Conservation (phyloP, 1,140 invertebrate genomes). For the Eufriesea mexicana region DNA sequence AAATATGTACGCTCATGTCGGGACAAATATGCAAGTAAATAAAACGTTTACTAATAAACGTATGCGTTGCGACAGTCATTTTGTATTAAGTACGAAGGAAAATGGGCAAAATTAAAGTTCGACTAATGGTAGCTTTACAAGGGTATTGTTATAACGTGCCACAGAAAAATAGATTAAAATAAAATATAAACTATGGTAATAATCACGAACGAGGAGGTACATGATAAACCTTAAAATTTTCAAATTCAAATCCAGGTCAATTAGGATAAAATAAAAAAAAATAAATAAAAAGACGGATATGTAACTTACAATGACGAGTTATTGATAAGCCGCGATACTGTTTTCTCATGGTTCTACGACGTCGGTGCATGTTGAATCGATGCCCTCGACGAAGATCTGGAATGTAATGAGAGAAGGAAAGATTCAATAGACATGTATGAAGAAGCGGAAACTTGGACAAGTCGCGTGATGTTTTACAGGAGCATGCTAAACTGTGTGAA, state of each 20-base stretch:
- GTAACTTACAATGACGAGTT: constrained; percentile 35
- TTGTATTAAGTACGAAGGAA: background rate
- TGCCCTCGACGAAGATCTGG: constrained; percentile 51
- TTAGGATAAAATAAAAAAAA: constrained; percentile 39
- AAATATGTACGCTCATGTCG: background rate
- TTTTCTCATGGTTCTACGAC: constrained; percentile 37
- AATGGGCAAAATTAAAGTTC: constrained; percentile 43
- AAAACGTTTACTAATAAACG: background rate
- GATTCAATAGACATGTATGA: constrained; percentile 59
- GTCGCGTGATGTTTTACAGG: constrained; percentile 87
- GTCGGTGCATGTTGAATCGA: constrained; percentile 57
- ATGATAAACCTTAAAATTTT: constrained; percentile 23
- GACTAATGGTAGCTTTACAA: constrained; percentile 50
- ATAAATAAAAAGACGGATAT: constrained; percentile 5
- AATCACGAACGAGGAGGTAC: background rate
- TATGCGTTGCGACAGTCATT: background rate
- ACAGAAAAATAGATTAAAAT: background rate
- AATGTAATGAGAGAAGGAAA: constrained; percentile 46
- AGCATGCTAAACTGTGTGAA: constrained; percentile 94
- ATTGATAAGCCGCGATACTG: constrained; percentile 35
- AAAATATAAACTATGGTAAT: background rate
- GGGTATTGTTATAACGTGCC: constrained; percentile 11
- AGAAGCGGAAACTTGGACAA: constrained; percentile 74
- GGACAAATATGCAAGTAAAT: background rate
- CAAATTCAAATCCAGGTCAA: constrained; percentile 47